A percentile compares a stretch with the other conserved stretches of the same genome.
phyloP scores from a whole-genome alignment of 2,113 vertebrate genomes.

The Pica pica region DNA sequence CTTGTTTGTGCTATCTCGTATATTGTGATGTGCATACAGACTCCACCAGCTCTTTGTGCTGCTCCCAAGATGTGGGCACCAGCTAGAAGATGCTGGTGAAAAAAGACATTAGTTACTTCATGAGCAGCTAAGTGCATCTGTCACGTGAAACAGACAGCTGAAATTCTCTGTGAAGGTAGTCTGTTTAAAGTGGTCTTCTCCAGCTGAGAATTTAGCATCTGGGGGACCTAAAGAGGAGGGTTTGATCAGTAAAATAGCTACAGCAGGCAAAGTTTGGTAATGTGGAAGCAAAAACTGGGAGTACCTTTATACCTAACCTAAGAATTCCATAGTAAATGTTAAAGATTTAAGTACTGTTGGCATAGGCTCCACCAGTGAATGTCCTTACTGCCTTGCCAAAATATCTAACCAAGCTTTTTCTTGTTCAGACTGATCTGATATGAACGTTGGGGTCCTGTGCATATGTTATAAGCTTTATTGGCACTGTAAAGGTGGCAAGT shows the following conservation, averaged over 20 bases:
- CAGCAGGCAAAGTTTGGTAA: background rate
- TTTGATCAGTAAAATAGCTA: slow-evolving; percentile 11
- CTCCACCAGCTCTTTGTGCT: background rate
- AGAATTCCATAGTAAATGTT: background rate
- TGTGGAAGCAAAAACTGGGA: background rate
- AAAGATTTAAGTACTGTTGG: background rate
- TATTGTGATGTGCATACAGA: background rate
- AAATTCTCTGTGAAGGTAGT: background rate
- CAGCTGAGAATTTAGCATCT: slow-evolving; percentile 16
- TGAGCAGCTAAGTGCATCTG: background rate
- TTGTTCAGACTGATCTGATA: background rate
- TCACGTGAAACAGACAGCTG: background rate
- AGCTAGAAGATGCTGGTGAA: background rate
- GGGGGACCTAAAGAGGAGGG: background rate
- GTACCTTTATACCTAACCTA: background rate
- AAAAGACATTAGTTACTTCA: background rate
- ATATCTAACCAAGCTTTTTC: background rate
- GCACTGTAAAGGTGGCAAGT: background rate
- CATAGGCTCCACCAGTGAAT: background rate
- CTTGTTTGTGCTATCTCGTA: background rate
- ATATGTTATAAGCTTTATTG: background rate
- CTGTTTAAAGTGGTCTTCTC: background rate
- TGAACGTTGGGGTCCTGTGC: background rate
- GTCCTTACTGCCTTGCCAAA: background rate
- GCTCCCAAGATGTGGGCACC: background rate